Evolutionary conservation across 2,113 vertebrate species (phyloP).

Genomic region (Saguinus imperator): DNA sequence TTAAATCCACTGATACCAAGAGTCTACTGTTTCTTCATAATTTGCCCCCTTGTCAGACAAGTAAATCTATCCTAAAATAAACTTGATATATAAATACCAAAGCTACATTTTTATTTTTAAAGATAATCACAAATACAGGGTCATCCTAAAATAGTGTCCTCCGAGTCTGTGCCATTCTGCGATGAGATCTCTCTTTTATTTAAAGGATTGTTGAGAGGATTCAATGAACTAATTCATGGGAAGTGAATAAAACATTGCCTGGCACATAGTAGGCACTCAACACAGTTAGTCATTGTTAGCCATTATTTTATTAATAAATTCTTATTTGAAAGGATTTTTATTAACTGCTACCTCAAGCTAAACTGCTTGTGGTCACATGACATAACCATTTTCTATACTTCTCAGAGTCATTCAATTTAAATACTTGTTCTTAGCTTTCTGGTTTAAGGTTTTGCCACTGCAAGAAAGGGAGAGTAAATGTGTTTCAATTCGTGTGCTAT

Average conservation of each 20-base stretch:
- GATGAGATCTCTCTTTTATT: not conserved
- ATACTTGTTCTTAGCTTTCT: not conserved
- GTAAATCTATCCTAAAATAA: not conserved
- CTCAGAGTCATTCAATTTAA: not conserved
- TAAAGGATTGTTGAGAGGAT: not conserved
- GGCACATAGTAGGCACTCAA: not conserved
- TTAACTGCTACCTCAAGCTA: not conserved
- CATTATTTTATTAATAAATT: conserved; percentile 1
- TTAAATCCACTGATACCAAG: not conserved
- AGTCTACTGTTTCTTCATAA: not conserved
- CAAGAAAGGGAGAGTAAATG: not conserved
- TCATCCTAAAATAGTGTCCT: not conserved
- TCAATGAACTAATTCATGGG: not conserved
- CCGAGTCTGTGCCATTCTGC: not conserved
- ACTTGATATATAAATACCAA: not conserved
- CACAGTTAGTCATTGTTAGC: not conserved
- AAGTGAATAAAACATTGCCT: not conserved
- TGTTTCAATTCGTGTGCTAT: not conserved
- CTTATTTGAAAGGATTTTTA: not conserved
- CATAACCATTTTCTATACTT: not conserved
- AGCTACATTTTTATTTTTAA: not conserved
- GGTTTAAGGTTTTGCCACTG: not conserved
- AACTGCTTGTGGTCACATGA: not conserved
- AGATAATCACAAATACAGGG: not conserved
- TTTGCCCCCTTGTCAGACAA: not conserved